Evolutionary conservation across 2,113 vertebrate genomes (phyloP).

Genomic region (Herpetotheres cachinnans): DNA sequence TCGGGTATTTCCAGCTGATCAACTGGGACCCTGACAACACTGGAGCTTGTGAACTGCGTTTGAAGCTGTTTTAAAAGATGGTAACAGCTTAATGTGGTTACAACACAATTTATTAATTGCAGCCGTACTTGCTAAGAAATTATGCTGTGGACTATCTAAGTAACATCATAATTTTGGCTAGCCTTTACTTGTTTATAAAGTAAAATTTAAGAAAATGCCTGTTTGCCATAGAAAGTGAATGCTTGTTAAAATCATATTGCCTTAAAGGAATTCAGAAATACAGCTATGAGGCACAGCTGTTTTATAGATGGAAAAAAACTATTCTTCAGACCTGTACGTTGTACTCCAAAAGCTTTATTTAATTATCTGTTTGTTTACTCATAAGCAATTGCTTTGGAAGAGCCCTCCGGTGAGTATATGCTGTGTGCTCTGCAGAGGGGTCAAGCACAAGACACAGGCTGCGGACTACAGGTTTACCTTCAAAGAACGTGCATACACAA

Average conservation of each 20-base stretch:
- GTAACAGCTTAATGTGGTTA: not conserved
- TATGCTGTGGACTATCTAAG: not conserved
- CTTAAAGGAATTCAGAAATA: not conserved
- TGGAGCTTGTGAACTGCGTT: not conserved
- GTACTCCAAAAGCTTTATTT: not conserved
- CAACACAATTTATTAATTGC: slow-evolving; percentile 14
- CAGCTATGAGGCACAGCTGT: not conserved
- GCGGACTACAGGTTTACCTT: not conserved
- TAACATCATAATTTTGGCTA: not conserved
- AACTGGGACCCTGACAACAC: not conserved
- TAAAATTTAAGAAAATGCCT: not conserved
- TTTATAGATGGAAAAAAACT: not conserved
- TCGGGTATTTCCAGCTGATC: not conserved
- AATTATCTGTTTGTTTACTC: slow-evolving; percentile 7
- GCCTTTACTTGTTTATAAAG: not conserved
- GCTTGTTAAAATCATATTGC: not conserved
- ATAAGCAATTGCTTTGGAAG: not conserved
- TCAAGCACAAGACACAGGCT: not conserved
- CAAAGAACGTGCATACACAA: not conserved
- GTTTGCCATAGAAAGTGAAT: not conserved
- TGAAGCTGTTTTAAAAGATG: slow-evolving; percentile 27
- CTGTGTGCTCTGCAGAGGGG: not conserved
- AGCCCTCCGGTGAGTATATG: not conserved
- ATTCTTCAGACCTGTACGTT: not conserved
- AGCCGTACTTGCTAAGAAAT: not conserved